Percentiles rank a stretch among this genome's conserved stretches.
These are phyloP conservation scores for Andrena bucephala DNA, from an alignment of 2,888 invertebrate genomes.

Conservation along the genomic window DNA sequence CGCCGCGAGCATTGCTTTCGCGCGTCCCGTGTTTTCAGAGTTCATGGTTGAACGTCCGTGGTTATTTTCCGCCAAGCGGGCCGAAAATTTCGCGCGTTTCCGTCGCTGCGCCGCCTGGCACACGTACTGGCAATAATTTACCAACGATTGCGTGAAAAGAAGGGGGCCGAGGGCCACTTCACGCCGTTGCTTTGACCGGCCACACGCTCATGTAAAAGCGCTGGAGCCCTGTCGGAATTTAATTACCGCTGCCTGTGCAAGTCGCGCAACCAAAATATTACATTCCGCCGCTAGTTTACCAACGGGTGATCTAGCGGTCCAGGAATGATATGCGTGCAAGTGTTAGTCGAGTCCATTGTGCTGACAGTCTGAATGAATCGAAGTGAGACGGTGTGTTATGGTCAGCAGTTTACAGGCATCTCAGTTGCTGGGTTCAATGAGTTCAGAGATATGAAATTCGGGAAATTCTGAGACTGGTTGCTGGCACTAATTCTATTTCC, in stretches of 20 bases:
- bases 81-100: conserved; percentile 39
- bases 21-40: conserved; percentile 38
- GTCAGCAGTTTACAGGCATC: no score
- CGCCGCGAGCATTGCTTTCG: conserved; percentile 29
- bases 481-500: not conserved
- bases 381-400: no score
- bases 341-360: no score
- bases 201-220: not conserved
- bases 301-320: no score
- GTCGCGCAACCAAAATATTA: not conserved
- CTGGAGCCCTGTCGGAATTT: not conserved
- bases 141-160: conserved; percentile 34
- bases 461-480: not conserved
- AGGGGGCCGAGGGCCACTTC: not conserved
- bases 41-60: conserved; percentile 39
- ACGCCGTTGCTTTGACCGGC: conserved; percentile 14
- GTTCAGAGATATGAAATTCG: not conserved
- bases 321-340: no score
- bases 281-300: not conserved
- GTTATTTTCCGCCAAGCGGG: conserved; percentile 31
- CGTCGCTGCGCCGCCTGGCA: not conserved
- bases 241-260: not conserved
- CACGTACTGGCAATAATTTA: conserved; percentile 31
- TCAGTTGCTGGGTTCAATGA: conserved; percentile 3
- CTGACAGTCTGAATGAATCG: no score